These are phyloP conservation scores for Drosophila kikkawai DNA, from an alignment of 1,140 invertebrate species.

Conservation along the genomic window DNA sequence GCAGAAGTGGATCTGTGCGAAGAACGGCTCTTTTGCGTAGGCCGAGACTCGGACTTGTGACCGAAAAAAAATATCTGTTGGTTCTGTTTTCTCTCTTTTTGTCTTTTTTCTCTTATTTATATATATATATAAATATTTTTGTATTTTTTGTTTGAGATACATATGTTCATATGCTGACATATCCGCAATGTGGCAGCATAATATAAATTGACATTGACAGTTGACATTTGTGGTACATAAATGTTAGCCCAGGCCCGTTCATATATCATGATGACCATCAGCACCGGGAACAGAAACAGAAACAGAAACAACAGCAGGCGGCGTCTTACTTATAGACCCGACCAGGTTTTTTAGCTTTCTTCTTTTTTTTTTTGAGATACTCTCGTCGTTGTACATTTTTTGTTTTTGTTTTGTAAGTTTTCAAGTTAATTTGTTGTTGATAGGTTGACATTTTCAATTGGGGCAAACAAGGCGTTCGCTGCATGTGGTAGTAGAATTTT, in stretches of 20 bases:
- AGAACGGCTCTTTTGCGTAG: constrained; percentile 62
- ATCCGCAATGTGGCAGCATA: constrained; percentile 81
- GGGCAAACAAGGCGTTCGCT: constrained; percentile 65
- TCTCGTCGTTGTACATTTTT: constrained; percentile 26
- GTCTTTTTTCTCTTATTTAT: constrained; percentile 20
- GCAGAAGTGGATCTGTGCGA: constrained; percentile 10
- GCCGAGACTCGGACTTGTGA: constrained; percentile 63
- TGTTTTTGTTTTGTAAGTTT: constrained; percentile 66
- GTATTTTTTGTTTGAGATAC: constrained; percentile 65
- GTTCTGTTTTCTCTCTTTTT: constrained; percentile 39
- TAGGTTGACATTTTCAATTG: constrained; percentile 81
- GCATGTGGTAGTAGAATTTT: constrained; percentile 63
- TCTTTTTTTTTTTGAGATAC: constrained; percentile 51
- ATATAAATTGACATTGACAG: constrained; percentile 83
- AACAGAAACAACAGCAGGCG: constrained; percentile 69
- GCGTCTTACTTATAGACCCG: constrained; percentile 75
- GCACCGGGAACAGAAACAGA: constrained; percentile 29
- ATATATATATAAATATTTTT: constrained; percentile 13
- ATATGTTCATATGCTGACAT: constrained; percentile 80
- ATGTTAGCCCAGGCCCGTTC: constrained; percentile 77
- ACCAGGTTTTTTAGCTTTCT: constrained; percentile 67
- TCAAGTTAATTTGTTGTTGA: constrained; percentile 79
- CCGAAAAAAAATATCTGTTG: constrained; percentile 42
- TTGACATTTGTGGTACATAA: constrained; percentile 82
- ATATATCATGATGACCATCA: constrained; percentile 71